Evolutionary conservation across 2,113 vertebrate species (phyloP), one percentile per base, ranked within the genome.

Genomic region (Ibidorhyncha struthersii): DNA sequence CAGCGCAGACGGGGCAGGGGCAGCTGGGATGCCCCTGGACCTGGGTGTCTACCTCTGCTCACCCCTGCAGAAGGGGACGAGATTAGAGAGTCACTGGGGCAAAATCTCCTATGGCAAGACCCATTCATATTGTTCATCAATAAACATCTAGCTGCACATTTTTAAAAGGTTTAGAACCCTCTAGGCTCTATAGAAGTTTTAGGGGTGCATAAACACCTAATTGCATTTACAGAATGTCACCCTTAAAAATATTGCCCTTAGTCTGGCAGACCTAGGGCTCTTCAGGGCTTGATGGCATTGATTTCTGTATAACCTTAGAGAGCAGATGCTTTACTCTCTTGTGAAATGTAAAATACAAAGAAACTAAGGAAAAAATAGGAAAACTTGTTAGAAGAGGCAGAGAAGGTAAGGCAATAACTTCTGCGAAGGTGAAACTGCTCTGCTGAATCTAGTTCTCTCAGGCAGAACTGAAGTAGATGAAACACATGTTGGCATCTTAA

Each of bases 401-500:
- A 36, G 18, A 53, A 92, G 27, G 30, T 5, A 72, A 73, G 26
- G 23, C 59, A 86, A 40, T 81, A 65, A 91, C 56, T 92, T 40
- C 73, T 41, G 56, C 3, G 3, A n/a, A 63, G 52, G 47, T 25
- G 27, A 90, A 81, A 70, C 49, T 32, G 6, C 30, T 86, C 12
- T 18, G 55, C 49, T 70, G 59, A 55, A 32, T 66, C 29, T 47
- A 8, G 10, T n/a, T 66, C n/a, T 91, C 53, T 81, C 11, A 0
- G 67, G 84, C 61, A 95, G 83, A 66, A 41, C 27, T 84, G 69
- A 81, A 83, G 67, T 1, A 79, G 83, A 82, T 84, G 63, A 95
- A 89, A 94, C 63, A n/a, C 55, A 34, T 18, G 36, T 50, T 94
- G 77, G 81, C 66, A 95, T 38, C 70, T 89, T 82, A 82, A 73